Conservation (phyloP, 2,797 vertebrate species). For the Clarias laeviceps region DNA sequence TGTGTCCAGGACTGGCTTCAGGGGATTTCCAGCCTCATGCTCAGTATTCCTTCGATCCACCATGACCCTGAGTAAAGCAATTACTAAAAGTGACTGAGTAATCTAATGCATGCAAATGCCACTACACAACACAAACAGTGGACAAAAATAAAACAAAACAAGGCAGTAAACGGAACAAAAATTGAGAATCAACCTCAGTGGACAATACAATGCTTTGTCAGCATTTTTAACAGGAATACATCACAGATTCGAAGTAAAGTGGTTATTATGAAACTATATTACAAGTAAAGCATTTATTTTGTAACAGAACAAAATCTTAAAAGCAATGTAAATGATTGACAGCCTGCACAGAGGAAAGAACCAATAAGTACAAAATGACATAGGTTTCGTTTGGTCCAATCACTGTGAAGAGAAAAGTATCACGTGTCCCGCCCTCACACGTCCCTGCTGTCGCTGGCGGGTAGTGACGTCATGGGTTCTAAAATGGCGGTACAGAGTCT, state of each 20-base stretch:
- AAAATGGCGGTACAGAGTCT: constrained; percentile 73
- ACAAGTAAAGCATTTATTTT: neutral
- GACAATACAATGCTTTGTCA: neutral
- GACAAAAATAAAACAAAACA: neutral
- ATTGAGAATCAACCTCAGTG: neutral
- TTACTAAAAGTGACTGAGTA: neutral
- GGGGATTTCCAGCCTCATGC: neutral
- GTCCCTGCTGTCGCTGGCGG: constrained; percentile 52
- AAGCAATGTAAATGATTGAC: neutral
- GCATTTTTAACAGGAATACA: neutral
- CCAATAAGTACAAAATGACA: constrained; percentile 5
- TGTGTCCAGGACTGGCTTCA: neutral
- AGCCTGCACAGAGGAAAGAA: neutral
- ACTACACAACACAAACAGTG: neutral
- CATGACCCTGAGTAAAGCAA: neutral
- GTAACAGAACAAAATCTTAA: neutral
- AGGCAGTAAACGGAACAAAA: neutral
- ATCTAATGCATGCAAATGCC: neutral
- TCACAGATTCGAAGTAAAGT: neutral
- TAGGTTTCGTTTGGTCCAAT: constrained; percentile 6
- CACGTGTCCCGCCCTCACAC: constrained; percentile 6
- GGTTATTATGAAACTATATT: neutral
- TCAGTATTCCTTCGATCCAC: neutral
- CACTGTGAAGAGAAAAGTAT: neutral
- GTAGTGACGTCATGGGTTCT: constrained; percentile 71